phyloP scores from a whole-genome alignment of 1,140 invertebrate species.

The Drosophila ironensis region DNA sequence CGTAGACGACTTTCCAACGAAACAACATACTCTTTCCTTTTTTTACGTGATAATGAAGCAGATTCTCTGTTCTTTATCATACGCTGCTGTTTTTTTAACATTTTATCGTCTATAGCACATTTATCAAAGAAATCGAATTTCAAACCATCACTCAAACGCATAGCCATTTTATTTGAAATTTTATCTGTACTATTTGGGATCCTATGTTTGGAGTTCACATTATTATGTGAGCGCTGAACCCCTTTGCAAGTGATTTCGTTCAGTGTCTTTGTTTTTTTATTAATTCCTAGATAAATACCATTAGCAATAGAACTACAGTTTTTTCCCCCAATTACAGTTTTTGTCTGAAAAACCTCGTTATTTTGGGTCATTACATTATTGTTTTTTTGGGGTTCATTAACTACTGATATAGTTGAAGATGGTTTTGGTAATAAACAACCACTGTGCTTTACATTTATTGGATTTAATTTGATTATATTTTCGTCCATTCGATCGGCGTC shows the following conservation, averaged over 20 bases:
- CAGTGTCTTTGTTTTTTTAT: too few relatives aligned
- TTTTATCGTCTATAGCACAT: conserved; percentile 82
- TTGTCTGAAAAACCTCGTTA: too few relatives aligned
- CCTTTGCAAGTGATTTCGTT: too few relatives aligned
- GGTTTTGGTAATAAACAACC: not conserved
- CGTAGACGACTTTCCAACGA: conserved; percentile 89
- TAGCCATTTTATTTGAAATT: not conserved
- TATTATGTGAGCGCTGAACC: too few relatives aligned
- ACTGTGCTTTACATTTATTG: too few relatives aligned
- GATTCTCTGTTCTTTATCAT: conserved; percentile 97
- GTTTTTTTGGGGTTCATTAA: not conserved
- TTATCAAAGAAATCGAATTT: conserved; percentile 24
- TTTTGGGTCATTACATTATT: too few relatives aligned
- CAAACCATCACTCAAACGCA: not conserved
- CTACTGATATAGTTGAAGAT: not conserved
- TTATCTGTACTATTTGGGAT: not conserved
- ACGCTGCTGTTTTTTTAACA: conserved; percentile 91
- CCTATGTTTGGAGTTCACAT: too few relatives aligned
- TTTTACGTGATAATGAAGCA: conserved; percentile 93
- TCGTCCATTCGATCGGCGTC: not conserved
- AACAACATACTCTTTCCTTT: conserved; percentile 95
- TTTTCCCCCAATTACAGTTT: too few relatives aligned
- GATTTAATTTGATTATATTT: not conserved
- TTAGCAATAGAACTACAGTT: too few relatives aligned
- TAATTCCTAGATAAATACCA: too few relatives aligned